Base-by-base conservation (phyloP, 2,113 vertebrate species). In the Syrrhaptes paradoxus region DNA sequence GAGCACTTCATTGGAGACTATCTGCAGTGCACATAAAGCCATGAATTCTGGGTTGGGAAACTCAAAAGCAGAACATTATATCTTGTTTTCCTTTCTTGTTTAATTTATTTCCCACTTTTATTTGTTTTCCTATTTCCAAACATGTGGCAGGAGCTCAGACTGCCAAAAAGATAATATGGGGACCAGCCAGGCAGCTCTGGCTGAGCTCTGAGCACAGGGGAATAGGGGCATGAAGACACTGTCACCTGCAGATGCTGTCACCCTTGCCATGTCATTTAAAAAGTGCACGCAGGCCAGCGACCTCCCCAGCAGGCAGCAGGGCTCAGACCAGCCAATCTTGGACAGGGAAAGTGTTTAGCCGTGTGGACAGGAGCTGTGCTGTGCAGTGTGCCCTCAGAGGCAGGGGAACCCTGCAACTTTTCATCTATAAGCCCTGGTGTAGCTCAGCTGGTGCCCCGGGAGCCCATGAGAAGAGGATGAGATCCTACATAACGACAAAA, bases 301-400 rank as follows among this genome's bases (percentile, higher is more conserved):
- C 49, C 17, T 41, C 10, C 36, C 57, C 51, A 19, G 19, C 29
- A 71, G 21, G 48, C 55, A 80, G 10, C 29, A 80, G 34, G 25
- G 7, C 67, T 65, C 58, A 55, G 41, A 43, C 57, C 34, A 48
- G 29, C n/a, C 10, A 0, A 14, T 66, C 26, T 43, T 11, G 34
- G 43, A 17, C 43, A 65, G 68, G 34, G 31, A 17, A 58, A 51
- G 10, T 2, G 2, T 57, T 49, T 54, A 70, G 32, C 32, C 26
- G 22, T 15, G 22, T 0, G 1, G 15, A n/a, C 0, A 2, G 28
- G 26, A 17, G 26, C 45, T 62, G 38, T 70, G 15, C 38, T 55
- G 28, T 29, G 49, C 57, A 62, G 48, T 15, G n/a, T n/a, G n/a
- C 24, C 25, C 25, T 49, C 24, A 34, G 49, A 41, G 29, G 19